Conservation (phyloP, 2,888 invertebrate genomes). For the Boloria selene region DNA sequence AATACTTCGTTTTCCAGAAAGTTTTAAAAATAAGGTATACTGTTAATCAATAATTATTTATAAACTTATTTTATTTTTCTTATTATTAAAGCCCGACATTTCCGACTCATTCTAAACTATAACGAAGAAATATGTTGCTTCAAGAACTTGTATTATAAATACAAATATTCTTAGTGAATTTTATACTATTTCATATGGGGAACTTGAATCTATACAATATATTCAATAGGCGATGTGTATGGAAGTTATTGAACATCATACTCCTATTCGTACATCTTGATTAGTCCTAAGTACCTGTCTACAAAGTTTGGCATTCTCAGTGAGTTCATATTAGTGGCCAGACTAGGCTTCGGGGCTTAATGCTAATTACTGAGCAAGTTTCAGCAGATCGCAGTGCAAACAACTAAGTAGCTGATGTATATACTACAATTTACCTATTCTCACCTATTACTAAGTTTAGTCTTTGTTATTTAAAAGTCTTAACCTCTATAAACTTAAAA, state of each 20-base stretch:
- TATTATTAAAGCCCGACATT: too few relatives aligned
- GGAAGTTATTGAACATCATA: conserved; percentile 11
- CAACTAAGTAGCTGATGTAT: conserved; percentile 7
- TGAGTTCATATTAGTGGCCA: conserved; percentile 27
- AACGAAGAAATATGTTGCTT: too few relatives aligned
- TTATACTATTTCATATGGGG: too few relatives aligned
- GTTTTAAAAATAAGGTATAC: background rate
- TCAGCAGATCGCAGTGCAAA: conserved; percentile 24
- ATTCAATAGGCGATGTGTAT: conserved; percentile 4
- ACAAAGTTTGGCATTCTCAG: conserved; percentile 28
- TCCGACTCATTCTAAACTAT: too few relatives aligned
- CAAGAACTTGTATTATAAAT: too few relatives aligned
- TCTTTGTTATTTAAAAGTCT: background rate
- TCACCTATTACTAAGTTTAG: too few relatives aligned
- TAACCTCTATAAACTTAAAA: too few relatives aligned
- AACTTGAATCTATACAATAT: too few relatives aligned
- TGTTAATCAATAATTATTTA: background rate
- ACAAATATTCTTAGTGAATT: too few relatives aligned
- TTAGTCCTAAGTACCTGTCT: conserved; percentile 34
- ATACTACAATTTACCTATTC: background rate
- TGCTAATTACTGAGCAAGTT: conserved; percentile 31
- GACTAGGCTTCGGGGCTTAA: conserved; percentile 27
- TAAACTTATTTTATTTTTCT: background rate
- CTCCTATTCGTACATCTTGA: conserved; percentile 8
- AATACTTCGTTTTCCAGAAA: conserved; percentile 1